Base-by-base conservation (phyloP, 2,888 invertebrate species). In the Aspidapion aeneum region DNA sequence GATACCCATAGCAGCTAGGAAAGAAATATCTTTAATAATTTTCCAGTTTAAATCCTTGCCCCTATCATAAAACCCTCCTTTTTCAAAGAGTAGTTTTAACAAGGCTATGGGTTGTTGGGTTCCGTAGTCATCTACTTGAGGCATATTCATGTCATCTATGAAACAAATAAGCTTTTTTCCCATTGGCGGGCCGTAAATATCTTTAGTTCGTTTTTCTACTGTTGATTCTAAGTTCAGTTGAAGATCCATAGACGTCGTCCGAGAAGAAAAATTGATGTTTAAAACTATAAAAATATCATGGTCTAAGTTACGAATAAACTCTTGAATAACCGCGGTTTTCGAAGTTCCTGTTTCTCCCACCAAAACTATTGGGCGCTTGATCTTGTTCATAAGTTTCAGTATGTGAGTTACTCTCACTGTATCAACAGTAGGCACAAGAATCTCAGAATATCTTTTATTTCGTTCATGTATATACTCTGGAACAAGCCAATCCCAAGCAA, bases 121-220 rank as follows among this genome's bases (percentile, higher is more conserved):
- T 0, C 96, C 96, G 75, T 96, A 96, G 0, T 85, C 87, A 74
- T 94, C 93, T 55, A 90, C 89, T 80, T 89, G 86, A 35, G 96
- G 96, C 95, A 96, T 96, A 76, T 96, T 95, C 89, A 96, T 90
- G 75, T 97, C 96, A 75, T 97, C 96, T 69, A 96, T 90, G 75
- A 96, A 97, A 68, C 94, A 87, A 49, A 96, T 85, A 76, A 96
- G 85, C 74, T 91, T 90, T 80, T 94, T 96, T 35, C 96, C 96
- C 63, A 92, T 86, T 0, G 94, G 91, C 48, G 96, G 96, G 0
- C 95, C 96, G 75, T 90, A 96, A 1, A 90, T 88, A 75, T 94
- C 93, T 77, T 95, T 94, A 0, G 95, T 95, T 62, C 94, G 84
- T 76, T 95, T 96, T 77, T 96, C 95, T 0, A 96, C 89, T 1